Evolutionary conservation across 37 sponge, comb jelly and placozoan genomes (phyloP).

Genomic region (Haliclona indistincta): DNA sequence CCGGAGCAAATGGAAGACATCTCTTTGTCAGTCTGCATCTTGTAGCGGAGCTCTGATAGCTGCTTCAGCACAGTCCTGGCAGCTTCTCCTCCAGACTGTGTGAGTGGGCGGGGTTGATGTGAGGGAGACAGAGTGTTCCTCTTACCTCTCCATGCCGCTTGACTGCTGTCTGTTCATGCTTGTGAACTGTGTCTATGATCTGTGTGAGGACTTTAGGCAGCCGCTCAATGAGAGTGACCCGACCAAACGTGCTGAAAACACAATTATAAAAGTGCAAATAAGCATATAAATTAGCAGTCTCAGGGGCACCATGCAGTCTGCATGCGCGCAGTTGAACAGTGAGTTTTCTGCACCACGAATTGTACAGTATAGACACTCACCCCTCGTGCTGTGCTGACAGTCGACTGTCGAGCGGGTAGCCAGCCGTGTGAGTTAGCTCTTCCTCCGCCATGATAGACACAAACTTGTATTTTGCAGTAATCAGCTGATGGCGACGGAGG

Average conservation of each 20-base stretch:
- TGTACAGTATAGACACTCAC: constrained; percentile 33
- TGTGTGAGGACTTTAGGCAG: constrained; percentile 88
- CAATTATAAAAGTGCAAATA: not conserved
- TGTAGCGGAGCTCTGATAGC: constrained; percentile 83
- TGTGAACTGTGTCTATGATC: constrained; percentile 81
- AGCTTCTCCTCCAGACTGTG: constrained; percentile 68
- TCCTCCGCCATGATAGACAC: not conserved
- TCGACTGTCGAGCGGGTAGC: constrained; percentile 64
- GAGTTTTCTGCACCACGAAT: not conserved
- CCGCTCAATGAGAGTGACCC: constrained; percentile 84
- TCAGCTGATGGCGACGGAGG: not conserved
- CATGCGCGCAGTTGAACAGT: too few species aligned
- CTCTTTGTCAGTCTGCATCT: constrained; percentile 88
- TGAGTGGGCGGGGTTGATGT: not conserved
- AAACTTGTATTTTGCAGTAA: not conserved
- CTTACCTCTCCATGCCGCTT: constrained; percentile 54
- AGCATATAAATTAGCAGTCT: too few species aligned
- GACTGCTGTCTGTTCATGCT: constrained; percentile 3
- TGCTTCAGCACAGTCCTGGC: constrained; percentile 59
- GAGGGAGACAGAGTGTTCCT: too few species aligned
- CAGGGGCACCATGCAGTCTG: too few species aligned
- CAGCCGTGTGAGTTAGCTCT: constrained; percentile 39
- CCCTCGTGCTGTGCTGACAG: constrained; percentile 68
- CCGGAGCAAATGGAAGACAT: constrained; percentile 53
- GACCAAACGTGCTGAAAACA: constrained; percentile 87